Conservation (phyloP, 53 echinoderm and acorn worm genomes). For the Apostichopus leukothele region DNA sequence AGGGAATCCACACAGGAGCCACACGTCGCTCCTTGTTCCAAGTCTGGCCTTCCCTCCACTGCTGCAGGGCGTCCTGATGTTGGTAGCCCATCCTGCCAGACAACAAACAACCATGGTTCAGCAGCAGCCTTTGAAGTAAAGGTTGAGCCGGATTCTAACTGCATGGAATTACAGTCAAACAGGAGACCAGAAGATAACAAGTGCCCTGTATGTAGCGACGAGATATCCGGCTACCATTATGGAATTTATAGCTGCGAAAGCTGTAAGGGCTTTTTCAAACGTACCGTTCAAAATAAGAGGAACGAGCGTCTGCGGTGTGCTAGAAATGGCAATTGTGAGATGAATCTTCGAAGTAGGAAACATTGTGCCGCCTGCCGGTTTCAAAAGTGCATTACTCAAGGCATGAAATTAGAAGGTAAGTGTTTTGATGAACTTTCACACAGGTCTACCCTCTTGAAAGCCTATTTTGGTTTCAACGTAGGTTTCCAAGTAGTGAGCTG, state of each 20-base stretch:
- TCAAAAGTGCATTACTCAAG: constrained; percentile 72
- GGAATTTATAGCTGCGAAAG: constrained; percentile 92
- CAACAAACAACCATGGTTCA: neutral
- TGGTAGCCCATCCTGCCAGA: neutral
- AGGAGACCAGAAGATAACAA: constrained; percentile 64
- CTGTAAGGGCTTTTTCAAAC: constrained; percentile 93
- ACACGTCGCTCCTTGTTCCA: neutral
- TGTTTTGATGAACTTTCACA: neutral
- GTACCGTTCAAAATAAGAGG: constrained; percentile 83
- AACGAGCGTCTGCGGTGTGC: constrained; percentile 69
- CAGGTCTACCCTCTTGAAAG: too few relatives aligned
- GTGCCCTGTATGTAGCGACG: constrained; percentile 80
- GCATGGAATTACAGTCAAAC: neutral
- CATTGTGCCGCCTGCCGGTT: constrained; percentile 84
- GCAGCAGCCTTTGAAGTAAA: neutral
- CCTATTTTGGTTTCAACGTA: too few relatives aligned
- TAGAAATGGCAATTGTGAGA: constrained; percentile 54
- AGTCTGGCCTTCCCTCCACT: neutral
- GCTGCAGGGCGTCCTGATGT: neutral
- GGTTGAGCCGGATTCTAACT: neutral
- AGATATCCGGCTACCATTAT: constrained; percentile 89
- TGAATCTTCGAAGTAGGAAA: constrained; percentile 72
- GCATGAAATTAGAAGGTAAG: constrained; percentile 91
- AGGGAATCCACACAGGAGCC: neutral
- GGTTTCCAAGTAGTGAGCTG: neutral